These are phyloP conservation scores for Tyria jacobaeae DNA, from an alignment of 2,888 invertebrate species.

Conservation along the genomic window DNA sequence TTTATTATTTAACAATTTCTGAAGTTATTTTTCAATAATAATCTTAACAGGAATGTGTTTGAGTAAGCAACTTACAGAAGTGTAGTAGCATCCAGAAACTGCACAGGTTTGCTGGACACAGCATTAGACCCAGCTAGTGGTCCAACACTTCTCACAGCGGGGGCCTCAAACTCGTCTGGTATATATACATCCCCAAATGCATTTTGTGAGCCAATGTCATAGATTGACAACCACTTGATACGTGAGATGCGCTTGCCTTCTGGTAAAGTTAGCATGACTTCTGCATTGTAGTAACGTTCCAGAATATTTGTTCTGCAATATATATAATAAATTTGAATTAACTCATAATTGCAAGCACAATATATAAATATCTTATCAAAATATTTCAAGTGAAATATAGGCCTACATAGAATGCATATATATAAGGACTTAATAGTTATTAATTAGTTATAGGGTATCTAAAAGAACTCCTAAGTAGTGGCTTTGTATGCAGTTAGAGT, in stretches of 20 bases:
- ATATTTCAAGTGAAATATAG: too few relatives aligned
- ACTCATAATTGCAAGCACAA: too few relatives aligned
- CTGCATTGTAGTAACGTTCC: conserved; percentile 94
- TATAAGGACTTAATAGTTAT: too few relatives aligned
- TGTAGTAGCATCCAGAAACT: conserved; percentile 93
- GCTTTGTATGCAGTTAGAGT: too few relatives aligned
- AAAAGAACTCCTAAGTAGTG: too few relatives aligned
- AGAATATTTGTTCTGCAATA: conserved; percentile 92
- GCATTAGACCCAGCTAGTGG: conserved; percentile 72
- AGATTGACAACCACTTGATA: conserved; percentile 95
- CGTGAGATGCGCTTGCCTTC: conserved; percentile 95
- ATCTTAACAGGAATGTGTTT: not conserved
- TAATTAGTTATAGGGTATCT: too few relatives aligned
- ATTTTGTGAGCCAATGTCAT: conserved; percentile 94
- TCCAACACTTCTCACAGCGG: conserved; percentile 88
- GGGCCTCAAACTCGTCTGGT: conserved; percentile 96
- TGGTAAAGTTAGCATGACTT: conserved; percentile 93
- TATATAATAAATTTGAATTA: not conserved
- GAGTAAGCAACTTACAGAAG: conserved; percentile 75
- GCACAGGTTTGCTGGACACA: conserved; percentile 90
- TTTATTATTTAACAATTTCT: too few relatives aligned
- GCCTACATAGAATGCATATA: too few relatives aligned
- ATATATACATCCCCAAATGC: conserved; percentile 96
- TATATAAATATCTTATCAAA: too few relatives aligned
- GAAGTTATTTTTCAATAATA: not conserved